Evolutionary conservation across 2,797 vertebrate species (phyloP), one percentile per base, ranked within the genome.

Genomic region (Ispidina picta): DNA sequence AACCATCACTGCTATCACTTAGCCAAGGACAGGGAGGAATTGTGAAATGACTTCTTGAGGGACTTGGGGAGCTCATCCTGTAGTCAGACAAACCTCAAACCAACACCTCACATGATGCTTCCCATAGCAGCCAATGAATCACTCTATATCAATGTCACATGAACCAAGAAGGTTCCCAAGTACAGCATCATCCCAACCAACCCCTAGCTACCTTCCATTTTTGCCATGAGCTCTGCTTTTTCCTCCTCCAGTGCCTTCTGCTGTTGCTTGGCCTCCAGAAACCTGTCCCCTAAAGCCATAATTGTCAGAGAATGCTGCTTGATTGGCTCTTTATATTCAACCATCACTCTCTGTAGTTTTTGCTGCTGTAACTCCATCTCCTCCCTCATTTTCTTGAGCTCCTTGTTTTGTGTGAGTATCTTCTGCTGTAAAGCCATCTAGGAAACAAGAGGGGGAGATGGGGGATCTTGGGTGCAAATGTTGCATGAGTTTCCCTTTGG

Each of bases 281-380:
- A 75, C 48, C 86, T 96, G n/a, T 96, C 88, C 78, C 98, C 98
- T 4, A 98, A 92, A 26, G 94, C 97, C 78, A 98, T 95, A 9
- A 98, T 98, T 1, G 98, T 98, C 97, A 95, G 94, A 2, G 98
- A 94, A 46, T 98, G 98, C 92, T 98, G 98, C 39, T 90, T 98
- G 85, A 97, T 96, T 54, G 98, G 98, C 52, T 98, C 98, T 65
- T 97, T 98, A 2, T 98, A 98, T 48, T 94, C 97, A 4, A 44
- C 16, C 26, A 97, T 69, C 56, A 97, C 97, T 15, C 92, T 77
- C 28, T 94, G 93, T 41, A 96, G 93, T 4, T 86, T 86, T 9
- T 87, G 95, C 64, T 91, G 96, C 96, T 97, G 96, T 0, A 89
- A 25, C 23, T 97, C 95, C 0, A 64, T 91, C 72, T 97, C 92